Conservation (phyloP, 1,140 invertebrate species). For the Steinernema khuongi region DNA sequence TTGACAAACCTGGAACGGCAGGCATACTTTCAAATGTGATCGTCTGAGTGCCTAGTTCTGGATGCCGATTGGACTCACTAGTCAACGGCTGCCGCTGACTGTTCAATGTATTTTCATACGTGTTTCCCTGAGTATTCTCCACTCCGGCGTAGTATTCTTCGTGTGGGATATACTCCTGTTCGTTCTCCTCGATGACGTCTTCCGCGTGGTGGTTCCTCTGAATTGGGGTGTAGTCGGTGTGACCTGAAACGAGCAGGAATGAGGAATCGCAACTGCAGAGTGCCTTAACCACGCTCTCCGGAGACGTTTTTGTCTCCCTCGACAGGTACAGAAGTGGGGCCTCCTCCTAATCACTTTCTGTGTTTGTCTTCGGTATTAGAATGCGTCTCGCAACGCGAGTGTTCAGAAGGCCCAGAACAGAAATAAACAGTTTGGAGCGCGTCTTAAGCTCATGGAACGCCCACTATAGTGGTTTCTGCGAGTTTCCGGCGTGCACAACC, state of each 20-base stretch:
- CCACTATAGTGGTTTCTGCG: no score
- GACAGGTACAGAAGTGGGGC: background rate
- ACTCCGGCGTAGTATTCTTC: slow-evolving; percentile 34
- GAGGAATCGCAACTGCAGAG: no score
- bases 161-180: slow-evolving; percentile 33
- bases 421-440: background rate
- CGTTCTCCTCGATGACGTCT: slow-evolving; percentile 38
- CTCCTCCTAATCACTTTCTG: background rate
- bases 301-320: background rate
- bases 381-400: background rate
- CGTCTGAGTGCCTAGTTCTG: background rate
- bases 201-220: slow-evolving; percentile 28
- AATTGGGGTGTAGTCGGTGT: background rate
- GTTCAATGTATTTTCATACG: background rate
- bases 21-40: slow-evolving; percentile 26
- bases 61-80: slow-evolving; percentile 12
- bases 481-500: no score
- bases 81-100: slow-evolving; percentile 18
- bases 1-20: slow-evolving; percentile 1
- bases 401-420: background rate
- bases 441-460: background rate
- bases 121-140: slow-evolving; percentile 11
- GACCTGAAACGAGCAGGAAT: background rate
- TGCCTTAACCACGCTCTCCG: background rate
- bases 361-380: slow-evolving; percentile 8